Percentiles rank a stretch among this genome's conserved stretches.
Evolutionary conservation across 2,797 vertebrate genomes (phyloP).

Genomic region (Enoplosus armatus): DNA sequence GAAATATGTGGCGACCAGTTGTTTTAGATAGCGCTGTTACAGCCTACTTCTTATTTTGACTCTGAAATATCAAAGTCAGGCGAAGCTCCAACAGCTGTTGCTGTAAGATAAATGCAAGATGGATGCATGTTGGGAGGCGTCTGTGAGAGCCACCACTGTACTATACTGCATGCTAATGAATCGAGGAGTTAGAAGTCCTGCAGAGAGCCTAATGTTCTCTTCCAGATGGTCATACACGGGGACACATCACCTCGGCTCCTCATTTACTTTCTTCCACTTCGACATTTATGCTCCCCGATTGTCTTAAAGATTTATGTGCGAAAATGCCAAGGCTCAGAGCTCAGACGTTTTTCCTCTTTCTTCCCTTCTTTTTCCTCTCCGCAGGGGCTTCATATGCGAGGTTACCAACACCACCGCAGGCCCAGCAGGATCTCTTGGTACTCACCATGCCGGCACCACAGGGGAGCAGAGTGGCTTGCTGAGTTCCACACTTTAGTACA

Average conservation of each 20-base stretch:
- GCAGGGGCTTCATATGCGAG: constrained; percentile 75
- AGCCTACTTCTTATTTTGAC: constrained; percentile 41
- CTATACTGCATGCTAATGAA: constrained; percentile 69
- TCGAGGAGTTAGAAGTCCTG: constrained; percentile 55
- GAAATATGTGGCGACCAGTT: constrained; percentile 28
- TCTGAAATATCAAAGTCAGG: constrained; percentile 51
- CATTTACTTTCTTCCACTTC: constrained; percentile 60
- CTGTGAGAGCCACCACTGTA: constrained; percentile 48
- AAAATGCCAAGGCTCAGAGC: constrained; percentile 51
- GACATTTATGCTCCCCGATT: constrained; percentile 61
- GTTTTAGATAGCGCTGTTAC: constrained; percentile 31
- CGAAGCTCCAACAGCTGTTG: constrained; percentile 63
- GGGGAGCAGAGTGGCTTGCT: constrained; percentile 77
- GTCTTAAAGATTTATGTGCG: constrained; percentile 66
- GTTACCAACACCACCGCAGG: constrained; percentile 81
- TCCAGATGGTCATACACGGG: constrained; percentile 75
- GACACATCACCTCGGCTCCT: constrained; percentile 65
- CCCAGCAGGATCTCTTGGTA: constrained; percentile 79
- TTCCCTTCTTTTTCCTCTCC: constrained; percentile 60
- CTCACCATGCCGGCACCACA: constrained; percentile 80
- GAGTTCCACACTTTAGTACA: constrained; percentile 77
- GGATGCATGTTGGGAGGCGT: constrained; percentile 64
- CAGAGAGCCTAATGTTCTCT: constrained; percentile 66
- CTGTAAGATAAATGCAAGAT: constrained; percentile 71
- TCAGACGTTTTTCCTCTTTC: constrained; percentile 40